phyloP scores from a whole-genome alignment of 2,113 vertebrate species.

The Oreotrochilus melanogaster region DNA sequence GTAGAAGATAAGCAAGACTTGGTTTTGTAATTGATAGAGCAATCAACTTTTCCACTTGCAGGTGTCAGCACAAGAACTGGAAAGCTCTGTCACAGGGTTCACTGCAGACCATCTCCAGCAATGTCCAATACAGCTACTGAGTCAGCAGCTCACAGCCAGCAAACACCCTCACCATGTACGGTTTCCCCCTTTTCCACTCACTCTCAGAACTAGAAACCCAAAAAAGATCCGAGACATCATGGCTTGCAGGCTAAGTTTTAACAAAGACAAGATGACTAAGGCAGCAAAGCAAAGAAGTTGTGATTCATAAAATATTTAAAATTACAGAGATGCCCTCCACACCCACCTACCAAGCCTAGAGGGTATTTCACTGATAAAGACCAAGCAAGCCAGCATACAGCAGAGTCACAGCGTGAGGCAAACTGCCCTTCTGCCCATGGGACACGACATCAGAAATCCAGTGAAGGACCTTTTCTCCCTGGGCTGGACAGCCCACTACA shows the following conservation, averaged over 20 bases:
- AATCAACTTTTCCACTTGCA: constrained; percentile 17
- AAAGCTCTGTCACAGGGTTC: neutral
- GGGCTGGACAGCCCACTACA: neutral
- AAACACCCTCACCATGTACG: rapidly evolving
- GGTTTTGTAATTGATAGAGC: neutral
- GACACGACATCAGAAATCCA: neutral
- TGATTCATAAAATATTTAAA: neutral
- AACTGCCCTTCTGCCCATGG: neutral
- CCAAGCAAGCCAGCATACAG: neutral
- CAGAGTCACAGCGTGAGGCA: neutral
- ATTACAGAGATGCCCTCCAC: neutral
- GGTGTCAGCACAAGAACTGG: neutral
- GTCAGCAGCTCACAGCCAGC: neutral
- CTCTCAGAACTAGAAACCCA: neutral
- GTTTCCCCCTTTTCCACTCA: neutral
- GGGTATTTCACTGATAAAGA: neutral
- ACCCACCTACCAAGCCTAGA: neutral
- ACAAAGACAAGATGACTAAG: neutral
- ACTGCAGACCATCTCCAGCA: neutral
- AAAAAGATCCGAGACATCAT: neutral
- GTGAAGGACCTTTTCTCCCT: neutral
- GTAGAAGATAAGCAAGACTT: neutral
- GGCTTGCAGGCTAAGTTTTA: constrained; percentile 1
- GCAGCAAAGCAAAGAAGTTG: neutral
- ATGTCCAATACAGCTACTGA: neutral